Percentiles rank a stretch among this genome's conserved stretches.
These are phyloP conservation scores for Boloria euphrosyne DNA, from an alignment of 2,888 invertebrate species.

Conservation along the genomic window DNA sequence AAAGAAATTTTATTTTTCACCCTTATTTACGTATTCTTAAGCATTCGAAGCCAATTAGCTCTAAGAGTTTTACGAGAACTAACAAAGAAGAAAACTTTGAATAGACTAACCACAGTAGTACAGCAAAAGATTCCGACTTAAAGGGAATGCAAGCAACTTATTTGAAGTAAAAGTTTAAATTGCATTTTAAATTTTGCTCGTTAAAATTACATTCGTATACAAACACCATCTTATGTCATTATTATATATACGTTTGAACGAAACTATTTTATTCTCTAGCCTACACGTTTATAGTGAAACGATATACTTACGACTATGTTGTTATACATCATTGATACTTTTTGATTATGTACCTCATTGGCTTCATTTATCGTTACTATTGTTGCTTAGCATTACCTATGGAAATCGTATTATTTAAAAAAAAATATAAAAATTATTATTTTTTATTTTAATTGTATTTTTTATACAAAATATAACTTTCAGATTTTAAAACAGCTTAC, in stretches of 20 bases:
- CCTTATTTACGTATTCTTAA: slow-evolving; percentile 43
- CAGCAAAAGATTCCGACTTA: slow-evolving; percentile 64
- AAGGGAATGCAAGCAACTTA: slow-evolving; percentile 75
- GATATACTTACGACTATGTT: no score
- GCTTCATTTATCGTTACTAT: no score
- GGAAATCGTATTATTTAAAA: no score
- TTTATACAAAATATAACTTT: no score
- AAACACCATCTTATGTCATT: slow-evolving; percentile 40
- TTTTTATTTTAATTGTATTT: no score
- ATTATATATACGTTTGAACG: slow-evolving; percentile 21
- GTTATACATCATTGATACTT: no score
- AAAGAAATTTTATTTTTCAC: slow-evolving; percentile 35
- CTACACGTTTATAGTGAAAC: neutral
- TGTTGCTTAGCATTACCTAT: no score
- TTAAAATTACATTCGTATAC: slow-evolving; percentile 59
- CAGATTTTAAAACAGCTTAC: no score
- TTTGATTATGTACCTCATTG: no score
- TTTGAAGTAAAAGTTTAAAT: slow-evolving; percentile 75
- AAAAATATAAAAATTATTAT: no score
- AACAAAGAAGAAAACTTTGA: slow-evolving; percentile 63
- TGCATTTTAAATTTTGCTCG: slow-evolving; percentile 76
- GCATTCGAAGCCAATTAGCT: slow-evolving; percentile 56
- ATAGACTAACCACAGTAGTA: slow-evolving; percentile 65
- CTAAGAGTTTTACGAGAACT: slow-evolving; percentile 53
- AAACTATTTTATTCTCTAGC: neutral